Base-by-base conservation (phyloP, 2,888 invertebrate species). In the Bimastos eiseni region DNA sequence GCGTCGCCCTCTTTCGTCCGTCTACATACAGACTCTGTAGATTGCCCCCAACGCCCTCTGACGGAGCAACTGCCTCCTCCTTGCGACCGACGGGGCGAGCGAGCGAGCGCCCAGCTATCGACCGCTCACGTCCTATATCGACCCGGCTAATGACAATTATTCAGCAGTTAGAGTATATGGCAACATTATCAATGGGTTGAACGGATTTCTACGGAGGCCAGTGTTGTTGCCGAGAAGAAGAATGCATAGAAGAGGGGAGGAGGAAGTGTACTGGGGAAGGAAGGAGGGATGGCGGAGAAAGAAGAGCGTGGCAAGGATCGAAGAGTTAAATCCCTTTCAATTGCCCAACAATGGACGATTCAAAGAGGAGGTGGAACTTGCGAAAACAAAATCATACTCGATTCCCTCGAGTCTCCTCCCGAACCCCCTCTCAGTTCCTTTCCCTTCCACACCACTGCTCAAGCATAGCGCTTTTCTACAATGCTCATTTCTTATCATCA, bases 291-390 rank as follows among this genome's bases (percentile, higher is more conserved):
- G 49, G 49, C 8, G n/a, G 70, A 30, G 4, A n/a, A 70, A 17
- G 17, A n/a, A n/a, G 30, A n/a, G n/a, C 70, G n/a, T 70, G 70
- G 24, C 8, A n/a, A 6, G 70, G 70, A 70, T n/a, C 70, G 70
- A n/a, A 70, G 70, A 70, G 70, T 70, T 70, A 70, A n/a, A n/a
- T 70, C n/a, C 70, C 70, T 70, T 70, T 70, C 70, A n/a, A 70
- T 70, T 30, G 11, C 30, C 30, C 3, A 49, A 49, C 49, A 49
- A 49, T 49, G 21, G 49, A 2, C 44, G 44, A 44, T 2, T 17
- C 44, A 44, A 17, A 11, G 44, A 19, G 17, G 44, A 44, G 17
- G 44, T 44, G 6, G 44, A 44, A 11, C 21, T 49, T 49, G 21
- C 21, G 49, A 21, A 49, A 49, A 49, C 49, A 21, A 15, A 49